Percentiles rank a stretch among this genome's conserved stretches.
phyloP scores from a whole-genome alignment of 2,888 invertebrate species.

The Tachystola acroxantha region DNA sequence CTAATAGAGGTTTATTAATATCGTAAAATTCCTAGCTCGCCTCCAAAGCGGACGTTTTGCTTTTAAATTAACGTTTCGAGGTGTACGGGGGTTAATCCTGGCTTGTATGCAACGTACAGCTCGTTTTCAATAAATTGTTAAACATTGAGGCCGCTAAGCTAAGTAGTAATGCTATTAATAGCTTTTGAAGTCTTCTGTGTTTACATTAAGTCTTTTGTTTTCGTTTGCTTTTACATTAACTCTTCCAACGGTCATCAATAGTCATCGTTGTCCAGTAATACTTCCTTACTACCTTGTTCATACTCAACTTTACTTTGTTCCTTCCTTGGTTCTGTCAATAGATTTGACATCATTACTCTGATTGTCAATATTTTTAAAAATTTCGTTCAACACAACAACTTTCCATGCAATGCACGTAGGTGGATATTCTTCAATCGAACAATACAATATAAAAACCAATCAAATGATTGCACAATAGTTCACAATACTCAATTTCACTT shows the following conservation, averaged over 20 bases:
- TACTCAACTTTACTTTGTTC: too few species aligned
- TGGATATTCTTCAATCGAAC: conserved; percentile 1
- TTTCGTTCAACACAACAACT: too few species aligned
- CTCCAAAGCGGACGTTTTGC: conserved; percentile 29
- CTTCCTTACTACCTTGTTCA: too few species aligned
- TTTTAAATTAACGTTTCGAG: conserved; percentile 37
- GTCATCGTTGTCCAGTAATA: too few species aligned
- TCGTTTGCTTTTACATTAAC: too few species aligned
- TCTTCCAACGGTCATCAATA: too few species aligned
- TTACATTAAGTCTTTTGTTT: too few species aligned
- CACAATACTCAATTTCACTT: conserved; percentile 29
- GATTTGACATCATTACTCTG: too few species aligned
- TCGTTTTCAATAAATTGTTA: conserved; percentile 5
- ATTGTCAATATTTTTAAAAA: too few species aligned
- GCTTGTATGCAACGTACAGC: conserved; percentile 15
- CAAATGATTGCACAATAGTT: conserved; percentile 26
- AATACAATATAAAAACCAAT: conserved; percentile 21
- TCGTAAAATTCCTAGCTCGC: conserved; percentile 38
- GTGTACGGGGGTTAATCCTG: conserved; percentile 18
- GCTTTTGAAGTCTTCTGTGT: background rate
- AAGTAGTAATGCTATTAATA: background rate
- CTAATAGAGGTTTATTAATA: conserved; percentile 50
- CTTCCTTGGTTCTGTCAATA: too few species aligned
- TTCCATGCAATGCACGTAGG: too few species aligned
- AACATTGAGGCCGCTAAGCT: conserved; percentile 4